These are phyloP conservation scores for Pseudoatta argentina DNA, from an alignment of 1,140 invertebrate species.

Conservation along the genomic window DNA sequence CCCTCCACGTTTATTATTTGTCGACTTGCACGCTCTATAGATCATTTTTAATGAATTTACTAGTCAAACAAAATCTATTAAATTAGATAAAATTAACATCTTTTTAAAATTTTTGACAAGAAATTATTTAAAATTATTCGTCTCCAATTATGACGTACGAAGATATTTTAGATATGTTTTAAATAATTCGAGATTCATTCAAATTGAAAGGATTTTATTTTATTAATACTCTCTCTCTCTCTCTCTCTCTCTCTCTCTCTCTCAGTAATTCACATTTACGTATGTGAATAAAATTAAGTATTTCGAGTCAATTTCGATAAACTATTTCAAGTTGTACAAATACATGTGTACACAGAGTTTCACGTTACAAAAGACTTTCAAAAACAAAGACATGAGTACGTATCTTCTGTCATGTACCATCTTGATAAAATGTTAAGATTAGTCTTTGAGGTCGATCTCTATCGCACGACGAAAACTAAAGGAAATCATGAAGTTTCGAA, in stretches of 20 bases:
- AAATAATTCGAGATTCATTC: background rate
- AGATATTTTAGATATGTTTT: background rate
- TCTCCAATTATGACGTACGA: background rate
- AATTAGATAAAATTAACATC: constrained; percentile 14
- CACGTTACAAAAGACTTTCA: background rate
- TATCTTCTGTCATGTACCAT: background rate
- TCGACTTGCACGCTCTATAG: background rate
- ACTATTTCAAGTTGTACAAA: background rate
- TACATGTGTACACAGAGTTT: background rate
- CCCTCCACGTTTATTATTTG: constrained; percentile 61
- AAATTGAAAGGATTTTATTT: constrained; percentile 15
- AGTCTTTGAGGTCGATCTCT: background rate
- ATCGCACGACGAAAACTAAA: background rate
- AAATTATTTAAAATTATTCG: background rate
- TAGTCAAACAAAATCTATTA: background rate
- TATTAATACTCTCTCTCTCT: background rate
- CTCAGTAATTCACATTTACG: background rate
- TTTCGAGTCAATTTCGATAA: background rate
- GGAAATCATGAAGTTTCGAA: constrained; percentile 27
- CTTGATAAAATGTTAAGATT: constrained; percentile 9
- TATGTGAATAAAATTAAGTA: background rate
- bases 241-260: background rate
- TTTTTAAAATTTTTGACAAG: background rate
- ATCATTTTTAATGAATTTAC: constrained; percentile 34
- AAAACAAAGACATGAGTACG: background rate